Conservation (phyloP, 2,888 invertebrate species). For the Zelleria hepariella region DNA sequence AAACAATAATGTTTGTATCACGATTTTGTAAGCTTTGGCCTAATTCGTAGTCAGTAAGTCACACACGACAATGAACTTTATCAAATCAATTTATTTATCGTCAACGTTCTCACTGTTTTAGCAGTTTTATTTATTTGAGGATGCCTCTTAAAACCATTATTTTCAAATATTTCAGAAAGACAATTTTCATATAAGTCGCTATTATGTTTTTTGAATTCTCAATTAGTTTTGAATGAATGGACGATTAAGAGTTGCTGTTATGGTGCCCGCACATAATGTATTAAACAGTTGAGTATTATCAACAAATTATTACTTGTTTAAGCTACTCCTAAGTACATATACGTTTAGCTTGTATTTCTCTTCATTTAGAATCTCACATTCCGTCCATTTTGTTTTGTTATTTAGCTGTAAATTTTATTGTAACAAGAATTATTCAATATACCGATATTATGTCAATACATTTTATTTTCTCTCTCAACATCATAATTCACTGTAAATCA, state of each 20-base stretch:
- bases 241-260: neutral
- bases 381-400: conserved; percentile 69
- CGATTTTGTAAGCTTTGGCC: neutral
- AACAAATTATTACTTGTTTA: neutral
- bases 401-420: conserved; percentile 63
- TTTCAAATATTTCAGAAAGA: too few relatives aligned
- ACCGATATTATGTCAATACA: conserved; percentile 24
- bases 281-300: neutral
- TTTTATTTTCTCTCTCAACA: neutral
- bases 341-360: conserved; percentile 30
- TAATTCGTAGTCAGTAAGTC: neutral
- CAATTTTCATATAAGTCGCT: neutral
- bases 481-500: neutral
- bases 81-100: neutral
- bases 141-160: neutral
- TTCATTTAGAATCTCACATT: conserved; percentile 63
- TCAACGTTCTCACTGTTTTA: neutral
- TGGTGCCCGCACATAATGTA: conserved; percentile 1
- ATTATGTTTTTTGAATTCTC: neutral
- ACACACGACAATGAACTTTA: neutral
- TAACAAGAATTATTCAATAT: conserved; percentile 55
- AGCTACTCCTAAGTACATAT: conserved; percentile 11
- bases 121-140: neutral
- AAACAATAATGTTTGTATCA: neutral
- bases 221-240: neutral